Percentiles rank a stretch among this genome's conserved stretches.
These are phyloP conservation scores for Diaphora mendica DNA, from an alignment of 2,888 invertebrate species.

Conservation along the genomic window DNA sequence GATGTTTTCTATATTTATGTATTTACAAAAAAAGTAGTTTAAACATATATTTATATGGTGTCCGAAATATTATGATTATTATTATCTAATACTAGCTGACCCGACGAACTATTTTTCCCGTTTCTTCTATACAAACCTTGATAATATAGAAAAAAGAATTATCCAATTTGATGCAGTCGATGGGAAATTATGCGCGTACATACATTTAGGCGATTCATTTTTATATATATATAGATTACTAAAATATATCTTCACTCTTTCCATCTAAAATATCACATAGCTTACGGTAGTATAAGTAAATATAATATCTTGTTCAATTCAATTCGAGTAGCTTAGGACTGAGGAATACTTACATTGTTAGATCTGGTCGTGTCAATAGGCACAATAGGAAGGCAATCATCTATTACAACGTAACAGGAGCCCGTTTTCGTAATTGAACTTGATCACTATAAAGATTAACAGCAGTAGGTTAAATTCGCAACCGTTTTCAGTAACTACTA, in stretches of 20 bases:
- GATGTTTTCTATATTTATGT: too few species aligned
- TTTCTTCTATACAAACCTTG: too few species aligned
- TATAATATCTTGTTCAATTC: not conserved
- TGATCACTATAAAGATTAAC: not conserved
- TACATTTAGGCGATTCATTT: too few species aligned
- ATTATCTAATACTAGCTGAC: too few species aligned
- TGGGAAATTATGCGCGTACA: too few species aligned
- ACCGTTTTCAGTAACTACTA: not conserved
- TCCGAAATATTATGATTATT: too few species aligned
- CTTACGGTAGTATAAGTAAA: not conserved
- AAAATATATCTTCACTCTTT: not conserved
- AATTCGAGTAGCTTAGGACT: slow-evolving; percentile 12
- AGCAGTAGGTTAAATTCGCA: slow-evolving; percentile 21
- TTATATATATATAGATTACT: too few species aligned
- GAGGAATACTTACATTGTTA: slow-evolving; percentile 35
- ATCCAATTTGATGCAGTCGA: too few species aligned
- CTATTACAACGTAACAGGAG: slow-evolving; percentile 44
- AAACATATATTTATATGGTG: too few species aligned
- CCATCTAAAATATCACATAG: not conserved
- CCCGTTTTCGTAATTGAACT: slow-evolving; percentile 35
- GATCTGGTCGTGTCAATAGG: slow-evolving; percentile 45
- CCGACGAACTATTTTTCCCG: too few species aligned
- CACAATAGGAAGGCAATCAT: slow-evolving; percentile 51
- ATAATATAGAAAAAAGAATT: too few species aligned
- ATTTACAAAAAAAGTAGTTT: too few species aligned